These are phyloP conservation scores for Ammospiza nelsoni DNA, from an alignment of 2,113 vertebrate genomes.

Conservation along the genomic window DNA sequence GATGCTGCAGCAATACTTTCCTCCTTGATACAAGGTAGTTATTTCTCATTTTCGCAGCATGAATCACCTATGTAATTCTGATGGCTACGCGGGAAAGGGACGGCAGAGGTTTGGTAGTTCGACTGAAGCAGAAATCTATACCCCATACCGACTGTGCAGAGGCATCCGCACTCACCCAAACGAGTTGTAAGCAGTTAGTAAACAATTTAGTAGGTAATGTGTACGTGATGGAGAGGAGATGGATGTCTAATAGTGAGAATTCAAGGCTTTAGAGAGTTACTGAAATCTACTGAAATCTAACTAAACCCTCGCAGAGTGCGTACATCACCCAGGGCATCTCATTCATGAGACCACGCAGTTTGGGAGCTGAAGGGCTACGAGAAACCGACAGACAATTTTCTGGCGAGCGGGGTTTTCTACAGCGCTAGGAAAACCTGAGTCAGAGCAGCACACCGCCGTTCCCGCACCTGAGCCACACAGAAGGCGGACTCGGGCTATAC, in stretches of 20 bases:
- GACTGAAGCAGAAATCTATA: background rate
- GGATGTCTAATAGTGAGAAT: background rate
- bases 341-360: background rate
- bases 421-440: background rate
- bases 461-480: background rate
- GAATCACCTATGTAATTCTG: conserved; percentile 14
- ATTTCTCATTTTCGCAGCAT: background rate
- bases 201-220: conserved; percentile 4
- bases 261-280: background rate
- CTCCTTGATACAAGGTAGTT: background rate
- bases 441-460: background rate
- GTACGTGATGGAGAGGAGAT: background rate
- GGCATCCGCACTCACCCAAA: conserved; percentile 8
- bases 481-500: background rate
- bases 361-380: background rate
- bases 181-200: conserved; percentile 25
- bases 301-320: background rate
- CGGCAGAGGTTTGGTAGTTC: background rate
- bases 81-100: background rate
- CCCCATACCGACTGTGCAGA: background rate
- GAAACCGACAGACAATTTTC: background rate
- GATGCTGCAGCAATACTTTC: conserved; percentile 61
- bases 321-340: background rate
- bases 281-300: background rate
- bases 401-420: background rate